Conservation (phyloP, 1,140 invertebrate genomes). For the Platorchestia sp. region DNA sequence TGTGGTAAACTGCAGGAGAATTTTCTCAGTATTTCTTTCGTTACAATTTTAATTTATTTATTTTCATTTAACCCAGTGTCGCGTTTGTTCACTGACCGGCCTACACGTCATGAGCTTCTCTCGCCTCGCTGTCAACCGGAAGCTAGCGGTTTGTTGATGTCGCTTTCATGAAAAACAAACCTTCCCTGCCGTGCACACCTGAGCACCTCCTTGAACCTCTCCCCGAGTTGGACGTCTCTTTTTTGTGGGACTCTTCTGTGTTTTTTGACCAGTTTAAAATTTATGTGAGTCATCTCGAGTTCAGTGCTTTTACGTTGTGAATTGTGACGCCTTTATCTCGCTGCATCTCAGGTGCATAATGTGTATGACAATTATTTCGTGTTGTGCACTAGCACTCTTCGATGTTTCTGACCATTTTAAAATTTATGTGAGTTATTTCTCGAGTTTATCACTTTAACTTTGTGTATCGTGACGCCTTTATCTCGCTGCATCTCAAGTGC, state of each 20-base stretch:
- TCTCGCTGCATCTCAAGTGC: too few species aligned
- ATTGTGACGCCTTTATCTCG: not conserved
- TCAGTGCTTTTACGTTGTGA: not conserved
- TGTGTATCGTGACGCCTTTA: too few species aligned
- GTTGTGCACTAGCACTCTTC: not conserved
- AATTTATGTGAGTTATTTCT: too few species aligned
- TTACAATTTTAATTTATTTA: not conserved
- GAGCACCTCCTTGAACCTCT: not conserved
- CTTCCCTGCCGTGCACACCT: not conserved
- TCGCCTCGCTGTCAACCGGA: not conserved
- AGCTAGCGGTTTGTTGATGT: not conserved
- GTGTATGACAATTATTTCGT: not conserved
- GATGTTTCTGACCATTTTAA: too few species aligned
- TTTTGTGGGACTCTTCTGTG: not conserved
- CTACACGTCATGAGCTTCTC: not conserved
- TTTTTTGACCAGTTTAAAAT: not conserved
- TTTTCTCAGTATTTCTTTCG: not conserved
- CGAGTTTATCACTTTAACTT: too few species aligned
- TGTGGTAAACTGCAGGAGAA: too few species aligned
- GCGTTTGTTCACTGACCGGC: not conserved
- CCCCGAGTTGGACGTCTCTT: not conserved
- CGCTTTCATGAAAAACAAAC: not conserved
- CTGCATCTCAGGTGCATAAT: not conserved
- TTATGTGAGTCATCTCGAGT: not conserved
- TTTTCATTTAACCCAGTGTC: not conserved